Base-by-base conservation (phyloP, 2,888 invertebrate genomes). In the Merodon equestris region DNA sequence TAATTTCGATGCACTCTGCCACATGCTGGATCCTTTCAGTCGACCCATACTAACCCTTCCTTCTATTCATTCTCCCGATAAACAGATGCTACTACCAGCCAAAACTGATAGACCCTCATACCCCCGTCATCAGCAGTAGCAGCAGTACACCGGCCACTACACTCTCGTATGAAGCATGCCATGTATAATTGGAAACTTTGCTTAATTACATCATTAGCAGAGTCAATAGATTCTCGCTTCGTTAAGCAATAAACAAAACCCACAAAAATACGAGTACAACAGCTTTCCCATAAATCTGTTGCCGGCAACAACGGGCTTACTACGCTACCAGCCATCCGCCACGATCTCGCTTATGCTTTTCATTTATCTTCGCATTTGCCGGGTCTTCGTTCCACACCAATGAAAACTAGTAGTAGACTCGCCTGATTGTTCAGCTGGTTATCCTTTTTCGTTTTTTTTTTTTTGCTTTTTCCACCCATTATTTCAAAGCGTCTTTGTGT, bases 141-240 rank as follows among this genome's bases (percentile, higher is more conserved):
- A n/a, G n/a, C 58, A 58, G 57, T 57, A 67, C 57, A 34, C 54
- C 44, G 36, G 47, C 45, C 58, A 27, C 27, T 27, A 27, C 27
- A 27, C 27, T 27, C 27, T 27, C 27, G 27, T 27, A 27, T 27
- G 27, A 27, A 7, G 27, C 27, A 27, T 27, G 2, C 27, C 27
- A 27, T 27, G 27, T 77, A 70, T 79, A 79, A 79, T 79, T 63
- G 79, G 74, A 73, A 79, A 79, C 74, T 79, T 74, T 79, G 74
- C 84, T 84, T 86, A 86, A 85, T 86, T 84, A 86, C 86, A 84
- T 86, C 86, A 86, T 86, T 86, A 86, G 86, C 84, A 86, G 83
- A 86, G 86, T 86, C 85, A 86, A 85, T 85, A 86, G 86, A 86
- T 70, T 74, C 51, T 68, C 79, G 74, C 79, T 74, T 74, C 79